A percentile compares a stretch with the other conserved stretches of the same genome.
phyloP scores from a whole-genome alignment of 1,140 invertebrate species.

The Conus ventricosus region DNA sequence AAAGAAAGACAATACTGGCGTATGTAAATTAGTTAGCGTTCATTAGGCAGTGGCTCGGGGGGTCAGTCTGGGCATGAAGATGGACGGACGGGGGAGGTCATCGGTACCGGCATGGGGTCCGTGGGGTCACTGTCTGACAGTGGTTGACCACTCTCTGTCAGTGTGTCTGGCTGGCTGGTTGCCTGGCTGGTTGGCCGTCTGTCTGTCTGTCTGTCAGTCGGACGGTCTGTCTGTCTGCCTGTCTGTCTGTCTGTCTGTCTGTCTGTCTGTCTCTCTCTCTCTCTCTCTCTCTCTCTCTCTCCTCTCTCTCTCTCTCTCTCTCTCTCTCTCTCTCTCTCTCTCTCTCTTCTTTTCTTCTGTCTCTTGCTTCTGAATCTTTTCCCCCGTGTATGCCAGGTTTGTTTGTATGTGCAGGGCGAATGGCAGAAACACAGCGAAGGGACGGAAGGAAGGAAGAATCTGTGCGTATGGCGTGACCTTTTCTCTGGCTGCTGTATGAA shows the following conservation, averaged over 20 bases:
- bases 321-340: constrained; percentile 1
- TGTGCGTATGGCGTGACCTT: too few species aligned
- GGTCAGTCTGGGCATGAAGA: neutral
- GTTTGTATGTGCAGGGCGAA: too few species aligned
- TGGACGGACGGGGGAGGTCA: too few species aligned
- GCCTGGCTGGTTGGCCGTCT: neutral
- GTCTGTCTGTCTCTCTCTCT: neutral
- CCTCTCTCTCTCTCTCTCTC: constrained; percentile 1
- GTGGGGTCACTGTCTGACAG: neutral
- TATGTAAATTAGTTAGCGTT: neutral
- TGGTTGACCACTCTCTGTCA: neutral
- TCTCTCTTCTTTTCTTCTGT: neutral
- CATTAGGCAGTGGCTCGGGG: neutral
- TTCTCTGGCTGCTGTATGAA: too few species aligned
- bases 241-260: neutral
- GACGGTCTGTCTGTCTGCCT: neutral
- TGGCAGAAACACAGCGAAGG: too few species aligned
- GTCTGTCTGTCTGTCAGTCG: neutral
- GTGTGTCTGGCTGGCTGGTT: neutral
- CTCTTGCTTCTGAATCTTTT: too few species aligned
- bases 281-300: neutral
- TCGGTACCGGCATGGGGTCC: too few species aligned
- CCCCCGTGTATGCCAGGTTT: too few species aligned
- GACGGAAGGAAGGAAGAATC: too few species aligned
- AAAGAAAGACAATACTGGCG: neutral